Evolutionary conservation across 2,888 invertebrate genomes (phyloP).

Genomic region (Sycophila texana): DNA sequence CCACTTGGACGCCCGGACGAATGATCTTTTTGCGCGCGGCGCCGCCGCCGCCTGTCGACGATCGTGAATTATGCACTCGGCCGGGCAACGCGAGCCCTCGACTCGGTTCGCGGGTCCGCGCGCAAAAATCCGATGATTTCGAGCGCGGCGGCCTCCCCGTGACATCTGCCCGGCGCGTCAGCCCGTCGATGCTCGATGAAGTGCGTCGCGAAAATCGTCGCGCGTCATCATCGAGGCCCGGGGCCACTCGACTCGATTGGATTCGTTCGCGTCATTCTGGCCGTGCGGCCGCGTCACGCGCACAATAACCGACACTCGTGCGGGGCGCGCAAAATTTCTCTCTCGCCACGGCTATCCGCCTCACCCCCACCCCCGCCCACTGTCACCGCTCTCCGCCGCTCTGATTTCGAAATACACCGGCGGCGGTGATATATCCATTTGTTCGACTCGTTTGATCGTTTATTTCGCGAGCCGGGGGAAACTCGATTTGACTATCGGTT

Average conservation of each 20-base stretch:
- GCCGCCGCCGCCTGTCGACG: slow-evolving; percentile 1
- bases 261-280: slow-evolving; percentile 52
- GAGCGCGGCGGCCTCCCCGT: slow-evolving; percentile 8
- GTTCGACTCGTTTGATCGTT: slow-evolving; percentile 42
- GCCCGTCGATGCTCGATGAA: slow-evolving; percentile 33
- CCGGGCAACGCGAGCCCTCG: background rate
- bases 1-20: slow-evolving; percentile 38
- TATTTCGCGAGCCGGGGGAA: slow-evolving; percentile 19
- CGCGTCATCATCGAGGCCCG: slow-evolving; percentile 38
- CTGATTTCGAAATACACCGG: slow-evolving; percentile 26
- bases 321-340: slow-evolving; percentile 40
- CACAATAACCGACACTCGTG: slow-evolving; percentile 42
- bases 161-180: slow-evolving; percentile 43
- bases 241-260: slow-evolving; percentile 55
- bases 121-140: slow-evolving; percentile 40
- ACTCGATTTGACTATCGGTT: slow-evolving; percentile 35
- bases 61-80: slow-evolving; percentile 46
- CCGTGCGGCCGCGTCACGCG: slow-evolving; percentile 40
- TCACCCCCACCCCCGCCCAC: background rate
- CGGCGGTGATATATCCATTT: slow-evolving; percentile 25
- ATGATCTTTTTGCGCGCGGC: slow-evolving; percentile 49
- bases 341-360: background rate
- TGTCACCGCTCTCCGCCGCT: background rate
- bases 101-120: background rate
- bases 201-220: slow-evolving; percentile 51